Percentiles rank a stretch among this genome's conserved stretches.
Conservation (phyloP, 2,113 vertebrate genomes). For the Pyrgilauda ruficollis region DNA sequence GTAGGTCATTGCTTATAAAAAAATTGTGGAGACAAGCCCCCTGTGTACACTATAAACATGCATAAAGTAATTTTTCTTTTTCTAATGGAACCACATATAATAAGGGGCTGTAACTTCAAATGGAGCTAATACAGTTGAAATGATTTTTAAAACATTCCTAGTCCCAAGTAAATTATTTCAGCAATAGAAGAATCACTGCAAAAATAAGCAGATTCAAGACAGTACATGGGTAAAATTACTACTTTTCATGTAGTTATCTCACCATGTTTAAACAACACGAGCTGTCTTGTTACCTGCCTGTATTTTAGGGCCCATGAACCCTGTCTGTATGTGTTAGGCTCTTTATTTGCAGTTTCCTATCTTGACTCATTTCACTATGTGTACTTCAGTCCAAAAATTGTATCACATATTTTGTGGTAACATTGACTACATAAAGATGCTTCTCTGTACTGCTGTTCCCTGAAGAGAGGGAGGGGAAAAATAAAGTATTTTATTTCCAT, state of each 20-base stretch:
- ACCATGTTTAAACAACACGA: not conserved
- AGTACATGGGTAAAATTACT: not conserved
- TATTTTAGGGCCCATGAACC: not conserved
- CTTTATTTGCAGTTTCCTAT: not conserved
- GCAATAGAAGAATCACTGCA: not conserved
- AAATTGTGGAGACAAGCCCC: not conserved
- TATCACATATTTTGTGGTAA: not conserved
- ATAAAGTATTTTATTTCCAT: not conserved
- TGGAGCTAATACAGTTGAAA: not conserved
- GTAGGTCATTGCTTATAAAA: conserved; percentile 23
- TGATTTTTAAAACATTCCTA: not conserved
- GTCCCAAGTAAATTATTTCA: not conserved
- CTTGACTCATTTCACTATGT: not conserved
- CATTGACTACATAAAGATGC: not conserved
- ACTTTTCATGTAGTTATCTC: not conserved
- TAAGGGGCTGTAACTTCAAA: not conserved
- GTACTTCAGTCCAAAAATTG: not conserved
- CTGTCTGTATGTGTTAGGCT: not conserved
- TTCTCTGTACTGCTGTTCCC: not conserved
- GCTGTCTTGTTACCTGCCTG: not conserved
- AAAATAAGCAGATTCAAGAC: not conserved
- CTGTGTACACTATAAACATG: not conserved
- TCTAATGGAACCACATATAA: not conserved
- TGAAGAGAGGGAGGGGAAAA: not conserved
- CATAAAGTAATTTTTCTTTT: not conserved